Evolutionary conservation across 1,140 invertebrate genomes (phyloP).

Genomic region (Drosophila mayri): DNA sequence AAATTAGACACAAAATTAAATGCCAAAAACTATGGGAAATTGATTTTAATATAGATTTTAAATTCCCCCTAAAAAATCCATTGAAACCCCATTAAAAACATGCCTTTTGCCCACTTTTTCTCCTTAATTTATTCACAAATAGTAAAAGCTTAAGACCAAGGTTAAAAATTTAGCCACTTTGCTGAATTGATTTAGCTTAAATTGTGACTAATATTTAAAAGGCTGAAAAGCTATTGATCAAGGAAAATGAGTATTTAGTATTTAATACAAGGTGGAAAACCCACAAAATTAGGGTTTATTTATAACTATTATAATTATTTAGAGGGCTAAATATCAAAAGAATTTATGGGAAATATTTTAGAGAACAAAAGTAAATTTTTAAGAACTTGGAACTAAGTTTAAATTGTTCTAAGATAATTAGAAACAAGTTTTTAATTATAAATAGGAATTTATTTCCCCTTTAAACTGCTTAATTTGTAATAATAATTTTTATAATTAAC

Average conservation of each 20-base stretch:
- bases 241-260: slow-evolving; percentile 8
- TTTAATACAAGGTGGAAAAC: not conserved
- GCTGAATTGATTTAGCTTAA: slow-evolving; percentile 20
- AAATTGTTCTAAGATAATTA: not conserved
- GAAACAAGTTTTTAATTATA: not conserved
- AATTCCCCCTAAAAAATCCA: not conserved
- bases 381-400: not conserved
- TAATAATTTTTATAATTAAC: not conserved
- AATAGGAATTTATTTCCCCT: not conserved
- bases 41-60: not conserved
- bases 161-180: slow-evolving; percentile 18
- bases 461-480: not conserved
- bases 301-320: not conserved
- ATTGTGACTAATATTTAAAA: slow-evolving; percentile 16
- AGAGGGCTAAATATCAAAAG: not conserved
- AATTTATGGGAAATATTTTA: not conserved
- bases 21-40: not conserved
- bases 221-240: slow-evolving; percentile 11
- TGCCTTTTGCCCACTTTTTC: not conserved
- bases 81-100: not conserved
- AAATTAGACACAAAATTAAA: not conserved
- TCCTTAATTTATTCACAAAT: slow-evolving; percentile 7
- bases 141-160: slow-evolving; percentile 16
- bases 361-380: too few species aligned
- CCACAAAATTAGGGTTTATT: not conserved